A percentile compares a stretch with the other conserved stretches of the same genome.
phyloP scores from a whole-genome alignment of 2,113 vertebrate genomes.

The Tachysurus vachellii region DNA sequence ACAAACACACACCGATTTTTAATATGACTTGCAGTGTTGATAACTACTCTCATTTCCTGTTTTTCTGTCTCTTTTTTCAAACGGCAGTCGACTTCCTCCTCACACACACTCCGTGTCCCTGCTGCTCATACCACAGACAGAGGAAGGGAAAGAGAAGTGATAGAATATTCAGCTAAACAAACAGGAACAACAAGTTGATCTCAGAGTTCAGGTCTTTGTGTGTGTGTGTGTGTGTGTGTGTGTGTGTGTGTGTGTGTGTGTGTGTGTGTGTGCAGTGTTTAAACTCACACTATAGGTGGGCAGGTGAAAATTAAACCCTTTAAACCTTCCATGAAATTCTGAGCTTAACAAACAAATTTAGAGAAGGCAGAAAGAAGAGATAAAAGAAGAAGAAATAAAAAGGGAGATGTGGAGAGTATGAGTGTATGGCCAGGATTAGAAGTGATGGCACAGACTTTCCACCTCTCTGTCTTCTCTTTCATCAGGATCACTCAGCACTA shows the following conservation, averaged over 20 bases:
- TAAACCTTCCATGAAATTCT: neutral
- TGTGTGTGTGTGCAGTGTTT: neutral
- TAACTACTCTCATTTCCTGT: constrained; percentile 54
- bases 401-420: no score
- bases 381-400: neutral
- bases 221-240: neutral
- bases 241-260: neutral
- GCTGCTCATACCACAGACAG: constrained; percentile 26
- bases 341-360: neutral
- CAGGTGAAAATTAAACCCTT: neutral
- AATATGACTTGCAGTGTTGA: constrained; percentile 40
- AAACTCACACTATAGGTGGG: neutral
- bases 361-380: neutral
- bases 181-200: neutral
- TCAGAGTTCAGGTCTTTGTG: neutral
- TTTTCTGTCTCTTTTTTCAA: constrained; percentile 28
- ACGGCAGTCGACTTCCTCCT: constrained; percentile 33
- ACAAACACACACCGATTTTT: constrained; percentile 42
- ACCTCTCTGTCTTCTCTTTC: neutral
- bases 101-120: constrained; percentile 18
- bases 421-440: neutral
- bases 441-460: neutral
- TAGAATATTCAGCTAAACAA: neutral
- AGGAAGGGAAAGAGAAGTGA: neutral
- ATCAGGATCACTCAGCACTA: neutral